A percentile compares a stretch with the other conserved stretches of the same genome.
Conservation (phyloP, 2,113 vertebrate species). For the Odobenus rosmarus region DNA sequence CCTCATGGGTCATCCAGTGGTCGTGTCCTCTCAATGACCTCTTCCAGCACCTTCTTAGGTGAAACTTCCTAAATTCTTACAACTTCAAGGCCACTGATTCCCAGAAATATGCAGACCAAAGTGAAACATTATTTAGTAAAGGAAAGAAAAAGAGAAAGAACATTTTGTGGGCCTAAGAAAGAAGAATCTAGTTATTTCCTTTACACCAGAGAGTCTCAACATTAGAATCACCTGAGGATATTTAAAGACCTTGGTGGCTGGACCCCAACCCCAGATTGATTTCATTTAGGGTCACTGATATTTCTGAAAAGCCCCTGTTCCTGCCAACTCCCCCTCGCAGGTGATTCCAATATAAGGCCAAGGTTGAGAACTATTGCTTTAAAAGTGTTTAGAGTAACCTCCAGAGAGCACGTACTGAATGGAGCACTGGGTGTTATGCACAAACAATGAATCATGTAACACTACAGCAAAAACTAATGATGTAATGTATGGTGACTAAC, state of each 20-base stretch:
- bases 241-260: background rate
- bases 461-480: too few species aligned
- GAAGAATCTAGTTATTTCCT: background rate
- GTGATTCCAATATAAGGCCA: background rate
- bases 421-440: too few species aligned
- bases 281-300: background rate
- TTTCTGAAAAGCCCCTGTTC: background rate
- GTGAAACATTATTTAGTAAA: background rate
- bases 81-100: background rate
- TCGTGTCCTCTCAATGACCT: background rate
- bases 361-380: background rate
- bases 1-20: background rate
- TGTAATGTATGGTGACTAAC: too few species aligned
- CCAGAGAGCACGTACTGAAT: too few species aligned
- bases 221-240: conserved; percentile 5
- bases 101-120: background rate
- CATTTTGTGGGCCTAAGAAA: background rate
- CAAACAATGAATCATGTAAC: too few species aligned
- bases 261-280: background rate
- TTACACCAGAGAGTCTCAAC: background rate
- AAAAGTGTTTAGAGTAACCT: background rate
- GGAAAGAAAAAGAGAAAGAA: background rate
- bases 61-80: background rate
- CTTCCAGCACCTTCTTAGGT: background rate
- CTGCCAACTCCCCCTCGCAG: background rate